Base-by-base conservation (phyloP, 2,888 invertebrate genomes). In the Conops quadrifasciatus region DNA sequence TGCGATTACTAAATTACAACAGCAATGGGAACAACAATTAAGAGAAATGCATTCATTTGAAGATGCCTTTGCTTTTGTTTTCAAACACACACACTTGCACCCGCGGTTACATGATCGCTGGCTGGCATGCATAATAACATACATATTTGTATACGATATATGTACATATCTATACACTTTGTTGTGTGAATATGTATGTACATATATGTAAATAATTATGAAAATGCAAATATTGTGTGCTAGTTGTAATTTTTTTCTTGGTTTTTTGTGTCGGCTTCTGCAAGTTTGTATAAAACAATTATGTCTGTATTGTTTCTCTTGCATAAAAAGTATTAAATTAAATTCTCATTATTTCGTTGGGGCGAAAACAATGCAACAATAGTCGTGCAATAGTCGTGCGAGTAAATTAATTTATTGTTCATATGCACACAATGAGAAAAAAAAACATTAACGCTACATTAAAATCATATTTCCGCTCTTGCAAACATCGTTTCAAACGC, bases 201-300 rank as follows among this genome's bases (percentile, higher is more conserved):
- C 43, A 16, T 24, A 64, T 49, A 51, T 24, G 19, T n/a, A 43
- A 24, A 26, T 24, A 51, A 47, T 49, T 49, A 51, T 30, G 15
- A 65, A 28, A 49, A 65, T 65, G 65, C 51, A 65, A 65, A 65
- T 63, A 45, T 21, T 45, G 19, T 63, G 11, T 19, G 13, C n/a
- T 65, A 28, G 26, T 65, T 30, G 51, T 65, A 21, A 51, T 53
- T 65, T 49, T 51, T 49, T 47, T 43, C 13, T 56, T 67, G 67
- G 36, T 9, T 67, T 21, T 56, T 45, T 60, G 59, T 62, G 19
- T 43, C 16, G 13, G 45, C 51, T 53, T n/a, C 28, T 16, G 16
- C 15, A 11, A 59, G n/a, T 59, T 53, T 28, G 26, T 49, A 66
- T 36, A 19, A 16, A n/a, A 24, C 49, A 28, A 51, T 36, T 51